Conservation (phyloP, 1,140 invertebrate species). For the Sesamia nonagrioides region DNA sequence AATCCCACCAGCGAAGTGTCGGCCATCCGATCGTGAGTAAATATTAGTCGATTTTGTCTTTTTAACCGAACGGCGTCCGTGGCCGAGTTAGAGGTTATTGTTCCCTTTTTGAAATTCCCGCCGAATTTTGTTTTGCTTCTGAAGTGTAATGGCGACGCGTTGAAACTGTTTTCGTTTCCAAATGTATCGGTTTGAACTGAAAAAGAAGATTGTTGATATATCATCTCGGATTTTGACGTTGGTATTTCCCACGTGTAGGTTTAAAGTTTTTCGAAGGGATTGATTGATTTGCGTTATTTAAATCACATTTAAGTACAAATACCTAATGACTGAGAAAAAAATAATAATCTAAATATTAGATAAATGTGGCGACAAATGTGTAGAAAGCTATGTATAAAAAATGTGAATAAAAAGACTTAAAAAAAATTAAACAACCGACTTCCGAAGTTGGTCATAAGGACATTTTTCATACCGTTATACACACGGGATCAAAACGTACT, state of each 20-base stretch:
- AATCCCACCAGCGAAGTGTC: conserved; percentile 53
- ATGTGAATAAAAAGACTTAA: too few relatives aligned
- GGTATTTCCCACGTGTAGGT: neutral
- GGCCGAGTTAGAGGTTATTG: conserved; percentile 84
- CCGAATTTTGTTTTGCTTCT: conserved; percentile 65
- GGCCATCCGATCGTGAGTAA: conserved; percentile 59
- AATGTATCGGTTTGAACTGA: conserved; percentile 33
- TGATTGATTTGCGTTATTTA: too few relatives aligned
- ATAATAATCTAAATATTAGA: too few relatives aligned
- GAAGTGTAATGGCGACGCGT: conserved; percentile 60
- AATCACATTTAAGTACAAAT: too few relatives aligned
- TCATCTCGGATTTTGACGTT: conserved; percentile 22
- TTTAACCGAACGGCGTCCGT: conserved; percentile 76
- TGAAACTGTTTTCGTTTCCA: conserved; percentile 59
- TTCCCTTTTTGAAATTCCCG: conserved; percentile 80
- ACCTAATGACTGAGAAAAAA: too few relatives aligned
- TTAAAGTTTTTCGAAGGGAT: neutral
- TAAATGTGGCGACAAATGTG: too few relatives aligned
- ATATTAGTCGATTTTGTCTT: conserved; percentile 70
- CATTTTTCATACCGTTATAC: too few relatives aligned
- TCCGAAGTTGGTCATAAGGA: too few relatives aligned
- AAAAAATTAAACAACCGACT: too few relatives aligned
- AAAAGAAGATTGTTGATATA: conserved; percentile 36
- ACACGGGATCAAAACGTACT: neutral
- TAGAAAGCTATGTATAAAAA: too few relatives aligned